phyloP scores from a whole-genome alignment of 1,140 invertebrate genomes.

The Drosophila kohkoa region DNA sequence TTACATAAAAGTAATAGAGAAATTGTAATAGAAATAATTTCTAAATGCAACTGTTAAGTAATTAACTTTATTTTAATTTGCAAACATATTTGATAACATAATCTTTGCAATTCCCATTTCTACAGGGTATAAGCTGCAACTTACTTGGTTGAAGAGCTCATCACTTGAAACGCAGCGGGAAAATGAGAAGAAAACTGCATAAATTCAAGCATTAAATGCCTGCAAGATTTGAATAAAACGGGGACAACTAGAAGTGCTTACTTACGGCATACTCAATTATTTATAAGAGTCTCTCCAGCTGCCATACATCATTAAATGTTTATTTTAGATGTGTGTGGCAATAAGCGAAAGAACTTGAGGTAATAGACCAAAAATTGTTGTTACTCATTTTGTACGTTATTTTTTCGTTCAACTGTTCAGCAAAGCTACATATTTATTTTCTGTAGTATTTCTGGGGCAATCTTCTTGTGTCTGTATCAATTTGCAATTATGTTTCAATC shows the following conservation, averaged over 20 bases:
- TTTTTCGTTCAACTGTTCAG: slow-evolving; percentile 30
- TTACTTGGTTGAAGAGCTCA: not conserved
- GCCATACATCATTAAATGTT: not conserved
- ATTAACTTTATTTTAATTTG: no score
- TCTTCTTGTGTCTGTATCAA: slow-evolving; percentile 61
- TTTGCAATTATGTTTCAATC: slow-evolving; percentile 76
- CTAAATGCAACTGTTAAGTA: no score
- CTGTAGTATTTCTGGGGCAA: slow-evolving; percentile 32
- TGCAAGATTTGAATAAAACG: slow-evolving; percentile 1
- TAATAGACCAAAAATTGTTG: not conserved
- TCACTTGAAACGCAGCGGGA: slow-evolving; percentile 2
- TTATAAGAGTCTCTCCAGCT: slow-evolving; percentile 1
- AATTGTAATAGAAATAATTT: not conserved
- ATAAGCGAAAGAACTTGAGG: not conserved
- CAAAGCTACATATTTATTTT: slow-evolving; percentile 45
- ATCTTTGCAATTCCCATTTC: not conserved
- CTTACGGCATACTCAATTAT: not conserved
- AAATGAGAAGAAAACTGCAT: slow-evolving; percentile 5
- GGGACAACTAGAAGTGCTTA: slow-evolving; percentile 1
- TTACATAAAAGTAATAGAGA: no score
- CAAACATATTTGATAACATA: no score
- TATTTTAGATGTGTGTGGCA: not conserved
- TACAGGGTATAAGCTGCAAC: not conserved
- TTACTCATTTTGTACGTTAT: slow-evolving; percentile 52
- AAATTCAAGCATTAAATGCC: slow-evolving; percentile 2